Evolutionary conservation across 2,888 invertebrate species (phyloP), one percentile per base, ranked within the genome.

Genomic region (Platycnemis pennipes): DNA sequence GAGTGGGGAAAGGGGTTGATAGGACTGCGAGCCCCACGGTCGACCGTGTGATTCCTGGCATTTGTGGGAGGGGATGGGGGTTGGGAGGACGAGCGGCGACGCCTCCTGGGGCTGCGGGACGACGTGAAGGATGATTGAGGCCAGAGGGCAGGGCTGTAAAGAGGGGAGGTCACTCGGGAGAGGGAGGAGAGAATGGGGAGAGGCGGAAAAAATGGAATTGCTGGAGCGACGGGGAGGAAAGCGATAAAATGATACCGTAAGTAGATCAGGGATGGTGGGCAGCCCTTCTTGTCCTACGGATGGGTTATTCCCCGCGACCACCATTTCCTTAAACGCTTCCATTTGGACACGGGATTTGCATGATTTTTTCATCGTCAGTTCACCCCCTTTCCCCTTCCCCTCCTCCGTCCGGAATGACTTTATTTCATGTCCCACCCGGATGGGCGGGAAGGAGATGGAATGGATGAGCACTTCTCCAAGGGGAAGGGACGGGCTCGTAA

Each of bases 51-150:
- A n/a, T n/a, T n/a, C n/a, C n/a, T n/a, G n/a, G n/a, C n/a, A n/a
- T n/a, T n/a, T n/a, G 49, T 22, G 63, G 63, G 26, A 63, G 11
- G 31, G 37, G 13, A 77, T 31, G 69, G 31, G 2, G 77, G 77
- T 26, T 63, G 37, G 77, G 63, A 26, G 22, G 53, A 53, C 16
- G 53, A n/a, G n/a, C n/a, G n/a, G n/a, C n/a, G n/a, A n/a, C n/a
- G n/a, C n/a, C n/a, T n/a, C n/a, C n/a, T 53, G 53, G 53, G 2
- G 53, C 11, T 2, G 53, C 19, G 2, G 53, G 53, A 53, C 53
- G 53, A 53, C 77, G 77, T 77, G 13, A 77, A 4, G 77, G 77
- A 77, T 77, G 77, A 77, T 77, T 77, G 77, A 77, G 77, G 77
- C 13, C 77, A 77, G 37, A 77, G 31, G 77, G 77, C 13, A 77